Evolutionary conservation across 1,140 invertebrate species (phyloP).

Genomic region (Procambarus virginalis): DNA sequence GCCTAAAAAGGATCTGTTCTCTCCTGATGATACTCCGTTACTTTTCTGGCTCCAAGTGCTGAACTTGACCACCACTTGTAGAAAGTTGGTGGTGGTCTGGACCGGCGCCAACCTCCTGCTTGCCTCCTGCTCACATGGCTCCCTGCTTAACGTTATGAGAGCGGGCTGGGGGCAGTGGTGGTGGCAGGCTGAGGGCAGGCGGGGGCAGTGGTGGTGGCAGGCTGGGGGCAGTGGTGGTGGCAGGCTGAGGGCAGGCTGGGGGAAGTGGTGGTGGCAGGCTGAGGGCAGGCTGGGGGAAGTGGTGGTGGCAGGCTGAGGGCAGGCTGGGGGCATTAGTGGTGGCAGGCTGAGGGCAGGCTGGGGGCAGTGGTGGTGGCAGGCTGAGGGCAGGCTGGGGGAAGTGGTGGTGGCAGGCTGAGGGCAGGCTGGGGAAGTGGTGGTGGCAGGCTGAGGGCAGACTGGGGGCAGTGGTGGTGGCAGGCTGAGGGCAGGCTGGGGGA

Average conservation of each 20-base stretch:
- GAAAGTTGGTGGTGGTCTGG: conserved; percentile 18
- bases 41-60: conserved; percentile 15
- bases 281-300: neutral
- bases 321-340: neutral
- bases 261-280: neutral
- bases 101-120: neutral
- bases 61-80: conserved; percentile 38
- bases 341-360: neutral
- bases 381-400: neutral
- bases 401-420: neutral
- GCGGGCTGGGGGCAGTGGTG: neutral
- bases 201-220: neutral
- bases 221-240: neutral
- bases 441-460: neutral
- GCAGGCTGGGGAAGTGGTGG: neutral
- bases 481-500: neutral
- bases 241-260: neutral
- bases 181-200: neutral
- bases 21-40: neutral
- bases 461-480: neutral
- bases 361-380: neutral
- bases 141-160: conserved; percentile 15
- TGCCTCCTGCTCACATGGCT: neutral
- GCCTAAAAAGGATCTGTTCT: too few relatives aligned
- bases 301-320: neutral